Evolutionary conservation across 2,797 vertebrate species (phyloP).

Genomic region (Ispidina picta): DNA sequence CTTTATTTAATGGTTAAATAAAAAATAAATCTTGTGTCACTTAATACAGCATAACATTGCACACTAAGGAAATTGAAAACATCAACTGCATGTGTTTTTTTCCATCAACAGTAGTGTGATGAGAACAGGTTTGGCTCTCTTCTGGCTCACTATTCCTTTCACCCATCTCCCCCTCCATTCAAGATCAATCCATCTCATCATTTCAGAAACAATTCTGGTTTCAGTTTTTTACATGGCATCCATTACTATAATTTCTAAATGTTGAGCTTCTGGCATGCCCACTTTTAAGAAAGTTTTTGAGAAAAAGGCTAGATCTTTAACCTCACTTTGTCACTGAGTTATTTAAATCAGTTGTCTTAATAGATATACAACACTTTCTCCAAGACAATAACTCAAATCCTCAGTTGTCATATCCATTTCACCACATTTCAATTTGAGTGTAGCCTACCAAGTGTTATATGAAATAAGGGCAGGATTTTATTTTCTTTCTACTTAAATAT

Average conservation of each 20-base stretch:
- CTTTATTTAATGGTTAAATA: background rate
- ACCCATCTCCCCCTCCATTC: background rate
- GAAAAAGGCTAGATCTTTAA: background rate
- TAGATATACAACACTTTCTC: background rate
- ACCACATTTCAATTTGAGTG: background rate
- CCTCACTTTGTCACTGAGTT: background rate
- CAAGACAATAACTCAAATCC: background rate
- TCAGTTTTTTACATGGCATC: background rate
- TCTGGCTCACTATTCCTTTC: background rate
- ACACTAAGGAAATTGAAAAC: conserved; percentile 2
- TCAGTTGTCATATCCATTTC: background rate
- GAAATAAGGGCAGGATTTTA: background rate
- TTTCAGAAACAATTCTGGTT: background rate
- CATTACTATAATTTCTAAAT: background rate
- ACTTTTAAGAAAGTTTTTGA: background rate
- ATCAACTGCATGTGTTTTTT: background rate
- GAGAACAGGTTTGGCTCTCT: background rate
- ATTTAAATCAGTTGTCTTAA: background rate
- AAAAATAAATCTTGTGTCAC: background rate
- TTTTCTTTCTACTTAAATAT: background rate
- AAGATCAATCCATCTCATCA: background rate
- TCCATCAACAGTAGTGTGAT: conserved; percentile 17
- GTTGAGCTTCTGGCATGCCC: background rate
- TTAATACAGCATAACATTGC: background rate
- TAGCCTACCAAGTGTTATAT: background rate